Evolutionary conservation across 1,140 invertebrate genomes (phyloP), one percentile per base, ranked within the genome.

Genomic region (Ceratina japonica): DNA sequence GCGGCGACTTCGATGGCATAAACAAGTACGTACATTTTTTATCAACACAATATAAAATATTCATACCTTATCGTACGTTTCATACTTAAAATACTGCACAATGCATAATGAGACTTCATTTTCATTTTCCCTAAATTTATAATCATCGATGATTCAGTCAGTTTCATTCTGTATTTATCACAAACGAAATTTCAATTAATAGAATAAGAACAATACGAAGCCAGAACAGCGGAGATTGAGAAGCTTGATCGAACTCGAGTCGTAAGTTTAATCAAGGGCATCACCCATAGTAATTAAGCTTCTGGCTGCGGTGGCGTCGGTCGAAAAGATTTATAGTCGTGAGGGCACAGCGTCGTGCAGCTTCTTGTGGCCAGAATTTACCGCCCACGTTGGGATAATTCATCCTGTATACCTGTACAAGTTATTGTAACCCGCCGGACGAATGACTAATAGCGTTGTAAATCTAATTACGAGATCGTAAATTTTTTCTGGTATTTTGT

Each of bases 1-100:
- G 94, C 24, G 94, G 93, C 56, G 94, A 93, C 77, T 94, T 94
- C 81, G 94, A 94, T 76, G 94, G 94, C 58, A 94, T 94, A 69
- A 94, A 94, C 88, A 93, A 92, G 94, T 94, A 92, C 88, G 89
- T 90, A 58, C 78, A 58, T 18, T 18, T 62, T 31, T 31, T 16
- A 7, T 24, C 22, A 7, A 27, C 10, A 10, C 12, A 22, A 20
- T 7, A 1, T 59, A 20, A 1, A 59, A 22, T 8, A 10, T 59
- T 59, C 27, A 4, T 31, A 31, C 4, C 27, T 2, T 31, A 31
- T 31, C 27, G 4, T 31, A 2, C 27, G 4, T 31, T 31, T 31
- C 27, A 31, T 31, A 31, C 4, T 31, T 31, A 1, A 4, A 31
- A 31, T 31, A 2, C 27, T 31, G 27, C 27, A 31, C 4, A 4